A percentile compares a stretch with the other conserved stretches of the same genome.
Conservation (phyloP, 2,113 vertebrate species). For the Nesoenas mayeri region DNA sequence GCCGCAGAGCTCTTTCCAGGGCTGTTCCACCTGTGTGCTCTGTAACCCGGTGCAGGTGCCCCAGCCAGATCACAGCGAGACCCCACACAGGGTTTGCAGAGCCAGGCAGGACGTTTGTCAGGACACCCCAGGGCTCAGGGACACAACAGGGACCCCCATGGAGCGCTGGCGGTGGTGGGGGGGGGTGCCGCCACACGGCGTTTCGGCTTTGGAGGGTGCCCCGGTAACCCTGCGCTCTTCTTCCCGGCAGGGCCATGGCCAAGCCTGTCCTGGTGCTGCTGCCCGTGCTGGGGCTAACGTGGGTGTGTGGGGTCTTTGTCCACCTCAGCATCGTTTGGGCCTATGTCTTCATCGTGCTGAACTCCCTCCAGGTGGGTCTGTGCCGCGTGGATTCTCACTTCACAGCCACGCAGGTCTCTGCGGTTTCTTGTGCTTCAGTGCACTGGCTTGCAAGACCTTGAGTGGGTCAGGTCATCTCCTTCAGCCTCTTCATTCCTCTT, state of each 20-base stretch:
- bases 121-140: not conserved
- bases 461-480: not conserved
- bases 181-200: fast-evolving
- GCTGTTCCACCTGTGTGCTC: not conserved
- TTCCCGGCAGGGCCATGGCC: slow-evolving; percentile 79
- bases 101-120: not conserved
- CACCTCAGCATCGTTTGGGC: slow-evolving; percentile 84
- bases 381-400: fast-evolving
- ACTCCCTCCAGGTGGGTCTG: slow-evolving; percentile 87
- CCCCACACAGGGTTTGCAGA: not conserved
- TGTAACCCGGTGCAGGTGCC: not conserved
- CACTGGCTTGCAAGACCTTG: not conserved
- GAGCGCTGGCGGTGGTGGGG: not conserved
- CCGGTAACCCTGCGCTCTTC: not conserved
- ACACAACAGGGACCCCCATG: fast-evolving
- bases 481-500: not conserved
- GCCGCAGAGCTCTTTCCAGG: not conserved
- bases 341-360: slow-evolving; percentile 85
- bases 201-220: not conserved
- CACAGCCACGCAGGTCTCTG: not conserved
- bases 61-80: not conserved
- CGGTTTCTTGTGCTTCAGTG: not conserved
- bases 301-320: slow-evolving; percentile 88
- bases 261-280: slow-evolving; percentile 88
- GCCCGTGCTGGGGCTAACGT: slow-evolving; percentile 89